phyloP scores from a whole-genome alignment of 2,113 vertebrate species.

The Phalacrocorax carbo region DNA sequence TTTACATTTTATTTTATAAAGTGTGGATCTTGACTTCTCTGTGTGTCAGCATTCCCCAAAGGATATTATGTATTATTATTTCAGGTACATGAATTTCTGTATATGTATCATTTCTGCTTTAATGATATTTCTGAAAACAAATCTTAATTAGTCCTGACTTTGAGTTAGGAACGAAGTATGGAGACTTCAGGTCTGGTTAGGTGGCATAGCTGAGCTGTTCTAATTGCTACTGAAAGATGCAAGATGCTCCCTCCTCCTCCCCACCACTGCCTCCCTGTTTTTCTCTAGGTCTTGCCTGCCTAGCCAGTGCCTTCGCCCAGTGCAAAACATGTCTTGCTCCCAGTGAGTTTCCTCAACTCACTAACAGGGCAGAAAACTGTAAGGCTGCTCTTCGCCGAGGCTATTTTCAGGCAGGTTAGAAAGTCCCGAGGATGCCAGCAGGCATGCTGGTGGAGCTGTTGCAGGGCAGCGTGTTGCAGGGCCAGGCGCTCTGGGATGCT shows the following conservation, averaged over 20 bases:
- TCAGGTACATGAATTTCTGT: not conserved
- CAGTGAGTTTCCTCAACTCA: not conserved
- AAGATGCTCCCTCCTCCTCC: not conserved
- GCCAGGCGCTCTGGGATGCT: accelerated
- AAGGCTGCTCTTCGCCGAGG: not conserved
- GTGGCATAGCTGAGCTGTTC: not conserved
- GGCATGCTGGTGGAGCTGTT: not conserved
- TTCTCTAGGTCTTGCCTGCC: not conserved
- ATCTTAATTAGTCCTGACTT: not conserved
- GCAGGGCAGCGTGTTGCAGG: not conserved
- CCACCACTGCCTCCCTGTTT: not conserved
- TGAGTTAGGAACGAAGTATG: not conserved
- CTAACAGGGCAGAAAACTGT: not conserved
- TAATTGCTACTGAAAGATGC: not conserved
- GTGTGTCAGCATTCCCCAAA: not conserved
- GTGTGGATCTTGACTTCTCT: not conserved
- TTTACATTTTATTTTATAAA: not conserved
- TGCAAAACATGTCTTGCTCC: not conserved
- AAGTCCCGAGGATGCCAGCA: not conserved
- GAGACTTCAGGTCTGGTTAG: not conserved
- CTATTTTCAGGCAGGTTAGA: not conserved
- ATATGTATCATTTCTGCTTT: not conserved
- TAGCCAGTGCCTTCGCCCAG: not conserved
- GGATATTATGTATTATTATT: not conserved
- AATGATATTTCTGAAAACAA: not conserved